Percentiles rank a stretch among this genome's conserved stretches.
Evolutionary conservation across 2,797 vertebrate species (phyloP).

Genomic region (Paedocypris micromegethes): DNA sequence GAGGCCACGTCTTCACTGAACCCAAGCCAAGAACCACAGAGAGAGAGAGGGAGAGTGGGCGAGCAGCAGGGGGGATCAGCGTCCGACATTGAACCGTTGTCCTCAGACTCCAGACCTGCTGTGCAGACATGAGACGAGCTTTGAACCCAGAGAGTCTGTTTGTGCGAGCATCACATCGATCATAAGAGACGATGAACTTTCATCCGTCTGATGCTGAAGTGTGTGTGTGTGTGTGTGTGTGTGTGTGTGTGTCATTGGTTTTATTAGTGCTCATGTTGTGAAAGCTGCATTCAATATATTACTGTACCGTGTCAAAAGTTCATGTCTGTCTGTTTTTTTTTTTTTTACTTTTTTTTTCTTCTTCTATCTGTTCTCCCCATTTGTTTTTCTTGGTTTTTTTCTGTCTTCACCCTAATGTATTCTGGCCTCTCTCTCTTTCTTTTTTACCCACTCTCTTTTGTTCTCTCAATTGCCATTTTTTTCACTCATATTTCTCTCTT

Average conservation of each 20-base stretch:
- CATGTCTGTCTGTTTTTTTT: too few relatives aligned
- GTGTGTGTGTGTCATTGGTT: neutral
- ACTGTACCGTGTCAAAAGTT: too few relatives aligned
- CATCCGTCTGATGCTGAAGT: neutral
- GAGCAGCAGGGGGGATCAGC: neutral
- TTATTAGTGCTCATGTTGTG: neutral
- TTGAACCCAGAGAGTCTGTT: constrained; percentile 32
- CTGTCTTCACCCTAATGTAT: too few relatives aligned
- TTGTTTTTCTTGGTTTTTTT: too few relatives aligned
- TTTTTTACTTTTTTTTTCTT: too few relatives aligned
- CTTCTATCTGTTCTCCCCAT: too few relatives aligned
- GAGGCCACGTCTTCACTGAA: constrained; percentile 20
- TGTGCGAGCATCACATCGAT: constrained; percentile 7
- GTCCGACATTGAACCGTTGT: constrained; percentile 38
- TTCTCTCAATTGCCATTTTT: too few relatives aligned
- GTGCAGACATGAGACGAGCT: constrained; percentile 46
- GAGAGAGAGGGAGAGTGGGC: too few relatives aligned
- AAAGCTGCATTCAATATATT: too few relatives aligned
- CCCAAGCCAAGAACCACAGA: constrained; percentile 36
- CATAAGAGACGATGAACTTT: constrained; percentile 12
- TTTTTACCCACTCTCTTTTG: too few relatives aligned
- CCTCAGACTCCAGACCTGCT: constrained; percentile 12
- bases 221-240: constrained; percentile 1
- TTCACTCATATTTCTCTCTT: too few relatives aligned
- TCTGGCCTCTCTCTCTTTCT: too few relatives aligned